Percentiles rank a stretch among this genome's conserved stretches.
Evolutionary conservation across 2,888 invertebrate species (phyloP).

Genomic region (Caenorhabditis sp.): DNA sequence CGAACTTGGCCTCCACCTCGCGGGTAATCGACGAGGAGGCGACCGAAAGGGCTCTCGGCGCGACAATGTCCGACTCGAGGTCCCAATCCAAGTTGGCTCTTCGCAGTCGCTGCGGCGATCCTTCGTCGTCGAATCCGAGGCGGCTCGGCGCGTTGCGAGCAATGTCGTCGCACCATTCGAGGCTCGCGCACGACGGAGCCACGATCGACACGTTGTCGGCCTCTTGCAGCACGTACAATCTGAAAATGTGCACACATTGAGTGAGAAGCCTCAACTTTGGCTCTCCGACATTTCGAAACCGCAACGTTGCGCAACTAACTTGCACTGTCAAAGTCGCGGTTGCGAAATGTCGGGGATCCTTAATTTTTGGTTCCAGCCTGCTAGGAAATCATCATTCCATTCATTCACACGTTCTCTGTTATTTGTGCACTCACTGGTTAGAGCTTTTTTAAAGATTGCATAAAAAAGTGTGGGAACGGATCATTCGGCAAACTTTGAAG

Average conservation of each 20-base stretch:
- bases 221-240: slow-evolving; percentile 45
- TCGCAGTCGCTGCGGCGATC: slow-evolving; percentile 16
- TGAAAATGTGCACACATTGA: not conserved
- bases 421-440: too few relatives aligned
- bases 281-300: too few relatives aligned
- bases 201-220: slow-evolving; percentile 50
- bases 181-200: slow-evolving; percentile 64
- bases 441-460: too few relatives aligned
- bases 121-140: slow-evolving; percentile 35
- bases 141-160: slow-evolving; percentile 21
- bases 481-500: too few relatives aligned
- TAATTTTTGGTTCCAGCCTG: too few relatives aligned
- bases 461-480: too few relatives aligned
- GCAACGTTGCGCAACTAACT: too few relatives aligned
- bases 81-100: slow-evolving; percentile 55
- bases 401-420: too few relatives aligned
- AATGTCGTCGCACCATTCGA: slow-evolving; percentile 72
- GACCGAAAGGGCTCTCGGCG: slow-evolving; percentile 7
- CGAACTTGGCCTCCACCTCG: slow-evolving; percentile 37
- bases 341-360: too few relatives aligned
- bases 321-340: too few relatives aligned
- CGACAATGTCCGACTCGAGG: slow-evolving; percentile 26
- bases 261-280: too few relatives aligned
- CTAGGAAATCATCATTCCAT: too few relatives aligned
- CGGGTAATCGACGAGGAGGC: slow-evolving; percentile 24